These are phyloP conservation scores for Simalia tracyae DNA, from an alignment of 2,797 vertebrate genomes.

Conservation along the genomic window DNA sequence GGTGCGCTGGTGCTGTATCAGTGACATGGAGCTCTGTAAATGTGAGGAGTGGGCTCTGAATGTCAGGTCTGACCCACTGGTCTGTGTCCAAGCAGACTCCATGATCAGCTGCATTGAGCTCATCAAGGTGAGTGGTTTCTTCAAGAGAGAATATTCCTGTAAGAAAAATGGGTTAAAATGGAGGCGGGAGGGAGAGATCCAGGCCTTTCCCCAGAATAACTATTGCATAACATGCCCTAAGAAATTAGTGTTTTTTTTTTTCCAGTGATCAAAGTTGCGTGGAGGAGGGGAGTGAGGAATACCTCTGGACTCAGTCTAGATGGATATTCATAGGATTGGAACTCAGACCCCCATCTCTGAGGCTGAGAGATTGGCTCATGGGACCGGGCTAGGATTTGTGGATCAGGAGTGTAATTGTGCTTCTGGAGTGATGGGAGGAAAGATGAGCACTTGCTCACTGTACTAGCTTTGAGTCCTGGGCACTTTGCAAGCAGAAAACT, in stretches of 20 bases:
- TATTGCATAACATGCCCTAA: not conserved
- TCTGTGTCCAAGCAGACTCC: slow-evolving; percentile 84
- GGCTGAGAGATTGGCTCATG: not conserved
- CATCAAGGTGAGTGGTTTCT: slow-evolving; percentile 80
- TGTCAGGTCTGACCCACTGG: slow-evolving; percentile 84
- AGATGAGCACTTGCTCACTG: not conserved
- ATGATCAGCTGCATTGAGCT: slow-evolving; percentile 86
- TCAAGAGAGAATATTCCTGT: not conserved
- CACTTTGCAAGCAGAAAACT: not conserved
- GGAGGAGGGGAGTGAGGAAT: not conserved
- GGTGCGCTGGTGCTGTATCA: slow-evolving; percentile 92
- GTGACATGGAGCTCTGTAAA: slow-evolving; percentile 84
- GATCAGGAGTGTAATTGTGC: not conserved
- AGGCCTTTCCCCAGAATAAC: not conserved
- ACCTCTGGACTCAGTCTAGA: not conserved
- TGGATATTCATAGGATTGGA: not conserved
- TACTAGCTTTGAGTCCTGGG: not conserved
- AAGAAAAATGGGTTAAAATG: not conserved
- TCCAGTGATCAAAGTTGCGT: not conserved
- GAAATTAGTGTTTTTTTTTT: not conserved
- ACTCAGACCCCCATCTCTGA: not conserved
- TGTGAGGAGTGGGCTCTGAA: slow-evolving; percentile 90
- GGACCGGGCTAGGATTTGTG: not conserved
- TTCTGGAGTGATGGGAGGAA: not conserved
- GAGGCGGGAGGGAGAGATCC: not conserved